phyloP scores from a whole-genome alignment of 2,797 vertebrate genomes.

The Crocodylus rhombifer region DNA sequence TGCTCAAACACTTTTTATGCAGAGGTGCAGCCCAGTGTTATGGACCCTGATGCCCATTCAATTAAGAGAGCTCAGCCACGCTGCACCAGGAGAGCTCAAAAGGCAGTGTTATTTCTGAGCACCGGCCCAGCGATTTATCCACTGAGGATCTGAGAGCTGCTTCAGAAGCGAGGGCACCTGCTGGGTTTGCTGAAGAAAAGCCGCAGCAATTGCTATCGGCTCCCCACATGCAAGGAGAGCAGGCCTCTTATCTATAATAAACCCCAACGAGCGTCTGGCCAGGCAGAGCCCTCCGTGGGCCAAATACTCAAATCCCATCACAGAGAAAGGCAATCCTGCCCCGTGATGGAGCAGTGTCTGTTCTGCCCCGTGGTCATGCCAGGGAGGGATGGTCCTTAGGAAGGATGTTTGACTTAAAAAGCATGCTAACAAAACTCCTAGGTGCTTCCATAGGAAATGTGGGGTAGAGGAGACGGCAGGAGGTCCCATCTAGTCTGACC shows the following conservation, averaged over 20 bases:
- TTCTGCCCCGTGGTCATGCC: background rate
- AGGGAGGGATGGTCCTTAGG: background rate
- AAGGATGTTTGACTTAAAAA: background rate
- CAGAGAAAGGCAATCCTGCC: background rate
- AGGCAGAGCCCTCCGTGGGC: background rate
- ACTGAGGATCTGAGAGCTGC: background rate
- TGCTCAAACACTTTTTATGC: background rate
- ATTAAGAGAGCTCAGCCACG: conserved; percentile 25
- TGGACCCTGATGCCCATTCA: conserved; percentile 18
- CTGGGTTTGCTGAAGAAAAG: background rate
- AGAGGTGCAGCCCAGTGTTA: background rate
- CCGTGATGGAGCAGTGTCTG: background rate
- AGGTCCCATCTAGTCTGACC: too few relatives aligned
- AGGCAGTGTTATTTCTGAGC: conserved; percentile 31
- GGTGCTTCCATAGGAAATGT: background rate
- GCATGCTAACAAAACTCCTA: background rate
- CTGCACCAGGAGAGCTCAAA: background rate
- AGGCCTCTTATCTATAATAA: background rate
- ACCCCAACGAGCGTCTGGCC: background rate
- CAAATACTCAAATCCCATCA: conserved; percentile 14
- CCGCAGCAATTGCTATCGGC: accelerated
- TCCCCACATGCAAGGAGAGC: accelerated
- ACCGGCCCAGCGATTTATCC: conserved; percentile 28
- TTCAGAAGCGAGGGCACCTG: background rate
- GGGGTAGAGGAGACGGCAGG: too few relatives aligned